Percentiles rank a stretch among this genome's conserved stretches.
phyloP scores from a whole-genome alignment of 2,113 vertebrate genomes.

The Triplophysa tibetana region DNA sequence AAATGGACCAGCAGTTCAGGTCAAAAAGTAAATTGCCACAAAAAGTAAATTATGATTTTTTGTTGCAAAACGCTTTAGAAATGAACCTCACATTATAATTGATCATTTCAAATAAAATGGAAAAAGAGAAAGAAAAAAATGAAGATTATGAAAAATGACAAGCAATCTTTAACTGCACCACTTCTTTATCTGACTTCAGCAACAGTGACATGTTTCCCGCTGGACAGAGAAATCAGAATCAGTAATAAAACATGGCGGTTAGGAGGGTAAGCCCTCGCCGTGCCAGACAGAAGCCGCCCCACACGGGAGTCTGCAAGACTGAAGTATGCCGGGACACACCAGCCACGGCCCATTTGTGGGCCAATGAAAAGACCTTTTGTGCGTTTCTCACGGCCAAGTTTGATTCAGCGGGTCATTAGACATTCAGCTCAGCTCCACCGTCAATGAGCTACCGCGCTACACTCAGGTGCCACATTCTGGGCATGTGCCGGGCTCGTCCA shows the following conservation, averaged over 20 bases:
- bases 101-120: no score
- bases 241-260: not conserved
- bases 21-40: no score
- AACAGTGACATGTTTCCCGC: not conserved
- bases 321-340: conserved; percentile 68
- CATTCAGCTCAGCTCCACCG: conserved; percentile 82
- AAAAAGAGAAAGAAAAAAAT: no score
- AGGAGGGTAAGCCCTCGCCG: not conserved
- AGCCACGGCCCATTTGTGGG: conserved; percentile 81
- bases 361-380: conserved; percentile 88
- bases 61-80: no score
- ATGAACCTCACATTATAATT: no score
- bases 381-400: conserved; percentile 83
- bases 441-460: conserved; percentile 80
- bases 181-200: not conserved
- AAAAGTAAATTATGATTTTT: no score
- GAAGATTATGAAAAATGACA: no score
- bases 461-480: conserved; percentile 86
- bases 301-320: conserved; percentile 4
- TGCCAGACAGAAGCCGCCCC: conserved; percentile 11
- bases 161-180: not conserved
- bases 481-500: conserved; percentile 78
- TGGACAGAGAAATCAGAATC: not conserved
- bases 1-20: no score
- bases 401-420: conserved; percentile 85